A percentile compares a stretch with the other conserved stretches of the same genome.
These are phyloP conservation scores for Dolichotis patagonum DNA, from an alignment of 2,113 vertebrate species.

Conservation along the genomic window DNA sequence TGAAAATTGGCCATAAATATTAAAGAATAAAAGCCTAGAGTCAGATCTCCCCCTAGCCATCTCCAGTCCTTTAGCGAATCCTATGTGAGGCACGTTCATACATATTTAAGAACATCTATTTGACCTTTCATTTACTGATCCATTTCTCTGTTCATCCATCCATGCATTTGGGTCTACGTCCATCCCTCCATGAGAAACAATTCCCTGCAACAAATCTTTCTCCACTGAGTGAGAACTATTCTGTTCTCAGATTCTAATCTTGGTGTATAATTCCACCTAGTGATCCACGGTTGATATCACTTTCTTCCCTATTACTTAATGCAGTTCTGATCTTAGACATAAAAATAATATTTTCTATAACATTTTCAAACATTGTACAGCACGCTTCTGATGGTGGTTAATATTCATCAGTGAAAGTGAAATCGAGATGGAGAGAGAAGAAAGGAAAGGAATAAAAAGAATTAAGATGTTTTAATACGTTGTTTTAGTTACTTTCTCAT, in stretches of 20 bases:
- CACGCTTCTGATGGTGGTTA: background rate
- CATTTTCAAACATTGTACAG: background rate
- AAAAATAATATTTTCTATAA: background rate
- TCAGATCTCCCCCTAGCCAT: background rate
- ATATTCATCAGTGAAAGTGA: background rate
- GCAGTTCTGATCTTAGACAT: background rate
- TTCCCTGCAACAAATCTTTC: background rate
- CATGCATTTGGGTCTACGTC: background rate
- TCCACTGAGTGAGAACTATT: background rate
- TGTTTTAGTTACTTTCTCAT: background rate
- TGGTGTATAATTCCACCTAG: background rate
- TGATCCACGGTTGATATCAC: no score
- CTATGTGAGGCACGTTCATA: background rate
- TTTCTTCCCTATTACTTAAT: background rate
- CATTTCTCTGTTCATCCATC: background rate
- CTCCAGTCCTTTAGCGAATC: background rate
- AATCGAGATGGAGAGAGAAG: background rate
- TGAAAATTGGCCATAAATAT: background rate
- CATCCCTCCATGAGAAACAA: background rate
- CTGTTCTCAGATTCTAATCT: background rate
- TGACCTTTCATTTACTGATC: background rate
- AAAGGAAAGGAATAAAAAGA: background rate
- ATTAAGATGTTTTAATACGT: background rate
- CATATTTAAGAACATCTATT: background rate
- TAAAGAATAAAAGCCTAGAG: background rate